These are phyloP conservation scores for Tetanocera ferruginea DNA, from an alignment of 2,888 invertebrate species.

Conservation along the genomic window DNA sequence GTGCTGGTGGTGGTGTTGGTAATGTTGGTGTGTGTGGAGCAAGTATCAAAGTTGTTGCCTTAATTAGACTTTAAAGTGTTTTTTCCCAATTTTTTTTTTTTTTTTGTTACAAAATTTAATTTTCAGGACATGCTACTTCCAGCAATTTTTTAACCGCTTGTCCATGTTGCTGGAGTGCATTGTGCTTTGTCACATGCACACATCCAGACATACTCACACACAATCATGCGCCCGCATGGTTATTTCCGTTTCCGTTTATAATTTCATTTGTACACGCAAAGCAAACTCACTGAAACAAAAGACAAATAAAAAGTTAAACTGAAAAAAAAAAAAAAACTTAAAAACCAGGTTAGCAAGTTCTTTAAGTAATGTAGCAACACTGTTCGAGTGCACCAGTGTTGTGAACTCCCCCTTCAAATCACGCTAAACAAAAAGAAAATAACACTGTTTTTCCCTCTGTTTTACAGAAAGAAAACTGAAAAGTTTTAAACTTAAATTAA, in stretches of 20 bases:
- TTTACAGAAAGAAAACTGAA: slow-evolving; percentile 20
- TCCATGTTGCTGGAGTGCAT: neutral
- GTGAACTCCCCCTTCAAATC: neutral
- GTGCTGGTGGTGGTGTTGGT: neutral
- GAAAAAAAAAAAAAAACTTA: neutral
- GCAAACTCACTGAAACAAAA: neutral
- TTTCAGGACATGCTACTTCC: neutral
- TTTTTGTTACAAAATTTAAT: neutral
- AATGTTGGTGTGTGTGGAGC: slow-evolving; percentile 18
- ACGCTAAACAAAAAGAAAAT: neutral
- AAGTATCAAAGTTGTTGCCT: slow-evolving; percentile 40
- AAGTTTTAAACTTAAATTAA: slow-evolving; percentile 35
- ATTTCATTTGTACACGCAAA: slow-evolving; percentile 39
- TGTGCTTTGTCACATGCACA: neutral
- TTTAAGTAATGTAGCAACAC: slow-evolving; percentile 1
- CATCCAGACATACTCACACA: neutral
- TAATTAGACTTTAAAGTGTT: slow-evolving; percentile 43
- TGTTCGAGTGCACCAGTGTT: neutral
- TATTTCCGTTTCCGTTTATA: slow-evolving; percentile 34
- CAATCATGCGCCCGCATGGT: neutral
- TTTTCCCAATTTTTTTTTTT: slow-evolving; percentile 19
- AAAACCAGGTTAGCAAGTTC: slow-evolving; percentile 16
- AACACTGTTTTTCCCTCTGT: neutral
- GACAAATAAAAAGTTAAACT: neutral
- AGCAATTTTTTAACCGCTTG: neutral